These are phyloP conservation scores for Hydrotaea cyrtoneurina DNA, from an alignment of 2,888 invertebrate species.

Conservation along the genomic window DNA sequence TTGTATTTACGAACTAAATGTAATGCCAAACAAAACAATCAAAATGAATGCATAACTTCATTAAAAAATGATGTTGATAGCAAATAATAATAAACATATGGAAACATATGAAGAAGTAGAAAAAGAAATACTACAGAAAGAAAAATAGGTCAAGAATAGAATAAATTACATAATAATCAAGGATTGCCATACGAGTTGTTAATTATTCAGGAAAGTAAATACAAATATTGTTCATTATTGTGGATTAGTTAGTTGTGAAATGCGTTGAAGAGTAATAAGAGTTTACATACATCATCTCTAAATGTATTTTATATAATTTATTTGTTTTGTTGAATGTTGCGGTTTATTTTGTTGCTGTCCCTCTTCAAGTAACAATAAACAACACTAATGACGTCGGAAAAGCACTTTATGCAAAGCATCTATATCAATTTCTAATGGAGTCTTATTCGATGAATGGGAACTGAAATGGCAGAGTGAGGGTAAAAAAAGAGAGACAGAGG, in stretches of 20 bases:
- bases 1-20: conserved; percentile 14
- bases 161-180: conserved; percentile 36
- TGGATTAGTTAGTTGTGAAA: conserved; percentile 26
- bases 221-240: neutral
- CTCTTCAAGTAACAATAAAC: neutral
- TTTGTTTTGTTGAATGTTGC: conserved; percentile 34
- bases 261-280: conserved; percentile 17
- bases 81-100: neutral
- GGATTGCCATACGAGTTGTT: neutral
- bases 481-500: conserved; percentile 13
- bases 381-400: conserved; percentile 76
- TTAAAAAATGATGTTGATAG: neutral
- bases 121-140: neutral
- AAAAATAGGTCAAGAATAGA: neutral
- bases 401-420: conserved; percentile 80
- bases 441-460: conserved; percentile 75
- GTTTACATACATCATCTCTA: conserved; percentile 11
- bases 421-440: conserved; percentile 79
- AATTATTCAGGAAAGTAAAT: neutral
- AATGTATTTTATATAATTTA: conserved; percentile 12
- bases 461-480: no score
- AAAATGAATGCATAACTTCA: neutral
- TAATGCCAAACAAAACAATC: conserved; percentile 7
- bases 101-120: neutral
- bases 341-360: conserved; percentile 26